Evolutionary conservation across 2,888 invertebrate species (phyloP).

Genomic region (Orthonevra nobilis): DNA sequence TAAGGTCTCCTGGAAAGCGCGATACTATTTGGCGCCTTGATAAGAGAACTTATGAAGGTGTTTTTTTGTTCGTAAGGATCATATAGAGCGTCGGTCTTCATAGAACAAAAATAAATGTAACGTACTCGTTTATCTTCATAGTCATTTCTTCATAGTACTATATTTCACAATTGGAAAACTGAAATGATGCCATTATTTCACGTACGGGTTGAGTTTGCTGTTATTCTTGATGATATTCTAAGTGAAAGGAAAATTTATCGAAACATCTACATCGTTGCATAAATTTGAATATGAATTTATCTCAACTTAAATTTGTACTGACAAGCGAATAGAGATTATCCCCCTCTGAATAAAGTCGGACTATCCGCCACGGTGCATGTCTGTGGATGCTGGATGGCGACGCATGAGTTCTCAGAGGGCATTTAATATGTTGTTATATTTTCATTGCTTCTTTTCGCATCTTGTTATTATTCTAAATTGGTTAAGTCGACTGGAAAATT

Average conservation of each 20-base stretch:
- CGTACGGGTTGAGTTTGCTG: constrained; percentile 46
- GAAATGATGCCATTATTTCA: too few relatives aligned
- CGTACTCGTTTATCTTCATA: too few relatives aligned
- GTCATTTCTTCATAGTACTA: too few relatives aligned
- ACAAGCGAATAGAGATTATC: constrained; percentile 55
- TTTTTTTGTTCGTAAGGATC: too few relatives aligned
- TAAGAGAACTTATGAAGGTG: too few relatives aligned
- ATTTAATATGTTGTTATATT: constrained; percentile 48
- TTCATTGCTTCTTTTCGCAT: constrained; percentile 63
- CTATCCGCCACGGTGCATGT: too few relatives aligned
- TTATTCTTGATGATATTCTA: constrained; percentile 61
- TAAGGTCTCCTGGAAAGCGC: too few relatives aligned
- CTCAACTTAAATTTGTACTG: constrained; percentile 61
- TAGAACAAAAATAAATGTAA: too few relatives aligned
- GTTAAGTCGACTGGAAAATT: constrained; percentile 64
- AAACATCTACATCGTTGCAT: constrained; percentile 63
- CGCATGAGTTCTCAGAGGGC: constrained; percentile 1
- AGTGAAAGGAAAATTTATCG: constrained; percentile 54
- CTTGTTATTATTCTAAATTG: constrained; percentile 59
- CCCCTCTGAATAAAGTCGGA: not conserved
- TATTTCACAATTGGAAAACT: too few relatives aligned
- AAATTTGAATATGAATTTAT: constrained; percentile 64
- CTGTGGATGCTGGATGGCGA: not conserved
- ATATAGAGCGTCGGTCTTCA: too few relatives aligned
- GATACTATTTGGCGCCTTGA: too few relatives aligned